These are phyloP conservation scores for Cyprinodon brontotheroides DNA, from an alignment of 2,113 vertebrate genomes.

Conservation along the genomic window DNA sequence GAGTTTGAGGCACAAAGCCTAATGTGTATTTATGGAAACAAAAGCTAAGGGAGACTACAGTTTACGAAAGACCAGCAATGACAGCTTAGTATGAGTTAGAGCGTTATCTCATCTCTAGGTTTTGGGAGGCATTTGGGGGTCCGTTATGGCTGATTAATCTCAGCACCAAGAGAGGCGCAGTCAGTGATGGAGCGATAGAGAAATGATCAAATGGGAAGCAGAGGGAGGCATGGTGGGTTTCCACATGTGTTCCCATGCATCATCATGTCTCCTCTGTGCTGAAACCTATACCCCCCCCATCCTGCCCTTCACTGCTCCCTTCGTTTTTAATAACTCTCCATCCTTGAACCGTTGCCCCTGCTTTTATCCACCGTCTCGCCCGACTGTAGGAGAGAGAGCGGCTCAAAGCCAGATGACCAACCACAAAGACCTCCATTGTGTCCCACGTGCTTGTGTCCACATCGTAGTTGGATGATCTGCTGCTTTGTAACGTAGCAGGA, in stretches of 20 bases:
- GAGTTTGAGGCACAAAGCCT: not conserved
- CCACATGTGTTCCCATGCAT: conserved; percentile 52
- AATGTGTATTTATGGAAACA: conserved; percentile 13
- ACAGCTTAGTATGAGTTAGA: conserved; percentile 15
- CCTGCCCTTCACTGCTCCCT: not conserved
- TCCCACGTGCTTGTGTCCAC: conserved; percentile 49
- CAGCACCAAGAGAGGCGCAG: conserved; percentile 12
- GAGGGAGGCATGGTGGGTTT: conserved; percentile 14
- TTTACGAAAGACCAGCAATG: not conserved
- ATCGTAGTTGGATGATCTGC: conserved; percentile 75
- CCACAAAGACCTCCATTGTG: conserved; percentile 83
- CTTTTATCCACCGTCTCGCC: not conserved
- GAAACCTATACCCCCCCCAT: conserved; percentile 1
- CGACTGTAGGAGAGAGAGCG: conserved; percentile 49
- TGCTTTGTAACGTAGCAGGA: conserved; percentile 72
- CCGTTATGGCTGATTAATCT: conserved; percentile 31
- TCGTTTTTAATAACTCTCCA: conserved; percentile 64
- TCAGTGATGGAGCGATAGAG: conserved; percentile 26
- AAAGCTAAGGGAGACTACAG: conserved; percentile 32
- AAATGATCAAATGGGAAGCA: conserved; percentile 32
- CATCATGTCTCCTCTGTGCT: conserved; percentile 41
- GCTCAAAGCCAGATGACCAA: conserved; percentile 78
- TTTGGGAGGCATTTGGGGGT: conserved; percentile 26
- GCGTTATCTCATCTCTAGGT: conserved; percentile 48
- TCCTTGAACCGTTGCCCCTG: conserved; percentile 39